Evolutionary conservation across 1,140 invertebrate genomes (phyloP), one percentile per base, ranked within the genome.

Genomic region (Forficula auricularia): DNA sequence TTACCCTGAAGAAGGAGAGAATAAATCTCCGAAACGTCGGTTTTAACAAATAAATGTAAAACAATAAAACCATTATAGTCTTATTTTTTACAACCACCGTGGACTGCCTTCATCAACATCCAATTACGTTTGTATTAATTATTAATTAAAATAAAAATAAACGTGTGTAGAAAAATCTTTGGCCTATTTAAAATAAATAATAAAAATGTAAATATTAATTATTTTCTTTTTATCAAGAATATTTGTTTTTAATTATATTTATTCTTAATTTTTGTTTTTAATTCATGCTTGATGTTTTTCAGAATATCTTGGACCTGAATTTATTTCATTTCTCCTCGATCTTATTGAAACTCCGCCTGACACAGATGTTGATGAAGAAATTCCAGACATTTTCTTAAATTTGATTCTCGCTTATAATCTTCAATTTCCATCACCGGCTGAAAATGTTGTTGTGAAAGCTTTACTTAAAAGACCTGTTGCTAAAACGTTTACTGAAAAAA

Each of bases 401-500:
- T 59, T 91, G 14, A 68, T 92, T 35, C 64, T 92, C 14, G 79
- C 87, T 0, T 89, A 84, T 55, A 92, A 92, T 65, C 65, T 92
- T 13, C 88, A 94, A 57, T 88, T 89, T 54, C 57, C 59, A 18
- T 57, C 58, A 19, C 56, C 61, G 13, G 59, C 66, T 8, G 73
- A 80, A 40, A 90, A 89, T 61, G 61, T 87, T 4, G 70, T 89
- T 4, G 61, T 92, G 15, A 71, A 77, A 49, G 75, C 79, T 0
- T 62, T 92, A 40, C 71, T 75, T 46, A 67, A 77, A 27, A 63
- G 73, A 47, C 67, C 73, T 35, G 68, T 75, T 33, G 82, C 82
- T 2, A 90, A 89, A 61, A 75, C 72, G 8, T 87, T 94, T 48
- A 90, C 84, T 10, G 86, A 92, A 57, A 91, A 90, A 64, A 68